phyloP scores from a whole-genome alignment of 2,797 vertebrate genomes.

The Sebastes trivittatus region DNA sequence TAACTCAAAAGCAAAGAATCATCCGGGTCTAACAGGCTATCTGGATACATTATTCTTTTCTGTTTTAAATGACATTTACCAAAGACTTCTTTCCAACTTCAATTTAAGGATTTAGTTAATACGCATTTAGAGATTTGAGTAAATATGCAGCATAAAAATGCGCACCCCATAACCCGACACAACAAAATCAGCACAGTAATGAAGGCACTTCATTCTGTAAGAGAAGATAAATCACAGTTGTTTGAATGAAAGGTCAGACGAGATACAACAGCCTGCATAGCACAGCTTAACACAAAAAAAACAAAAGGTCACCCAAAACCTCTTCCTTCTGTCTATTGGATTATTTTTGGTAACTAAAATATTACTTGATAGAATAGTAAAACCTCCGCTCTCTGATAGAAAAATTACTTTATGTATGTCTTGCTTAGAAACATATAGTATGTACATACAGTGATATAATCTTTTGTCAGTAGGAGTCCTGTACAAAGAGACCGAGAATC shows the following conservation, averaged over 20 bases:
- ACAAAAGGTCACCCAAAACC: slow-evolving; percentile 34
- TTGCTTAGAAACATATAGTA: slow-evolving; percentile 79
- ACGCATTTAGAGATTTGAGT: slow-evolving; percentile 55
- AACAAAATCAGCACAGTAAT: slow-evolving; percentile 88
- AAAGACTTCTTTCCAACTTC: slow-evolving; percentile 40
- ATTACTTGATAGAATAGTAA: slow-evolving; percentile 77
- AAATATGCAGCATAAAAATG: slow-evolving; percentile 88
- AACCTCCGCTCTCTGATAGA: slow-evolving; percentile 75
- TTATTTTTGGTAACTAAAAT: slow-evolving; percentile 80
- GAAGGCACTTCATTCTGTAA: slow-evolving; percentile 98
- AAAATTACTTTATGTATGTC: slow-evolving; percentile 75
- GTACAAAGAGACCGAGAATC: slow-evolving; percentile 62
- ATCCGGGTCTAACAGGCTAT: slow-evolving; percentile 22
- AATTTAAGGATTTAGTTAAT: slow-evolving; percentile 54
- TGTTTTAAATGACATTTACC: slow-evolving; percentile 23
- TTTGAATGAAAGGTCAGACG: slow-evolving; percentile 85
- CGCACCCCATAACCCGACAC: slow-evolving; percentile 83
- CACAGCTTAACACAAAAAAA: slow-evolving; percentile 60
- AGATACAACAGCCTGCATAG: slow-evolving; percentile 85
- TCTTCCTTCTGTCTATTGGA: slow-evolving; percentile 38
- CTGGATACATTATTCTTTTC: slow-evolving; percentile 7
- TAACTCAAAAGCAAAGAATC: slow-evolving; percentile 46
- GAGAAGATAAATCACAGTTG: slow-evolving; percentile 88
- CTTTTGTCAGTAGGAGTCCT: slow-evolving; percentile 63
- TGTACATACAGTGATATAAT: slow-evolving; percentile 74